Evolutionary conservation across 2,113 vertebrate genomes (phyloP).

Genomic region (Equus quagga): DNA sequence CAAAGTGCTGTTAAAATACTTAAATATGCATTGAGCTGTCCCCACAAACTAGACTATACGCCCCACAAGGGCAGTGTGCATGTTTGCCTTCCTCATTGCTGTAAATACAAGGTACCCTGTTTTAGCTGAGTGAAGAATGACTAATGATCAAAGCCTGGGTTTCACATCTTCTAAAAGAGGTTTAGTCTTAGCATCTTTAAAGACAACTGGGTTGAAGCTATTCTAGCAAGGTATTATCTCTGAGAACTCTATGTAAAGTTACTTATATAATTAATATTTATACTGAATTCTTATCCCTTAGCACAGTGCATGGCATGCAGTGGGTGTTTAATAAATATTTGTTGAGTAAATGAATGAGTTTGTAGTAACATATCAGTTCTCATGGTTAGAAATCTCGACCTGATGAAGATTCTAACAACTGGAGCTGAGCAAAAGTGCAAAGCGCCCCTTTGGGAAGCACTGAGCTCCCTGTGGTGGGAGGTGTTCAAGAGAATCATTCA

Average conservation of each 20-base stretch:
- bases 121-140: neutral
- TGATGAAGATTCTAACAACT: neutral
- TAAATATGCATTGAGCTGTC: neutral
- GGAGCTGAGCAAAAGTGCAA: neutral
- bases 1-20: neutral
- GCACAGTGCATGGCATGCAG: neutral
- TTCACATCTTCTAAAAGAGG: neutral
- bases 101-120: neutral
- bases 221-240: neutral
- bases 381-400: neutral
- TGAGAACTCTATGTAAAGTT: neutral
- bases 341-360: conserved; percentile 20
- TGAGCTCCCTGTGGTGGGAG: neutral
- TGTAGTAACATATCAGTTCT: neutral
- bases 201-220: neutral
- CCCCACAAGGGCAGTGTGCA: neutral
- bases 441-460: neutral
- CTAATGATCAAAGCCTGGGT: neutral
- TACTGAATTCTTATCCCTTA: neutral
- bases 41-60: neutral
- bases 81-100: neutral
- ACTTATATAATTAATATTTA: neutral
- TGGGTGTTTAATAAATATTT: neutral
- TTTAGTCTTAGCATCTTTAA: neutral
- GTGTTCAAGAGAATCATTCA: neutral